Percentiles rank a stretch among this genome's conserved stretches.
Evolutionary conservation across 1,140 invertebrate genomes (phyloP).

Genomic region (Ridgeia piscesae): DNA sequence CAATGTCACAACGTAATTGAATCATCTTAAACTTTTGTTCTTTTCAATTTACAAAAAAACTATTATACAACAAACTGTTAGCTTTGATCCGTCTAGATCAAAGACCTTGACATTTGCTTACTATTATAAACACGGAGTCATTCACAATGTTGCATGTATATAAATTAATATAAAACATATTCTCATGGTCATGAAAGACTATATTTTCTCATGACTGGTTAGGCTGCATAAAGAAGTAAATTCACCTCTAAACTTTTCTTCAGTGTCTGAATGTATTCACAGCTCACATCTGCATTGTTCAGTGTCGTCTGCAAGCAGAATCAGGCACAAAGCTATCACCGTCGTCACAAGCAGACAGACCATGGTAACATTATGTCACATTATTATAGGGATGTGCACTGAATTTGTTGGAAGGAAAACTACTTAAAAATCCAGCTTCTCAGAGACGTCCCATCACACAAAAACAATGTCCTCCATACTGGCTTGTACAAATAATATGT

Average conservation of each 20-base stretch:
- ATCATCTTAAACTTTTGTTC: neutral
- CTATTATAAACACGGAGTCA: neutral
- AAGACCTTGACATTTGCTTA: neutral
- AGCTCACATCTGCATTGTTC: conserved; percentile 90
- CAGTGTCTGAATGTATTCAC: conserved; percentile 84
- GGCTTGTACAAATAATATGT: neutral
- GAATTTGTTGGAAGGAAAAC: neutral
- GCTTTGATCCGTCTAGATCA: neutral
- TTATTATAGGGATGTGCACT: neutral
- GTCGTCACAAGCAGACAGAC: neutral
- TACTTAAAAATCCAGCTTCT: neutral
- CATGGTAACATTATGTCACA: neutral
- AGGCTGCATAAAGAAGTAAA: neutral
- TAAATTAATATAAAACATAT: neutral
- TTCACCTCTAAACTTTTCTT: conserved; percentile 68
- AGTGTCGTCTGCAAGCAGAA: conserved; percentile 71
- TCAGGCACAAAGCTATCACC: neutral
- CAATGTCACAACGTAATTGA: neutral
- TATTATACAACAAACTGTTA: neutral
- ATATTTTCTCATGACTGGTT: neutral
- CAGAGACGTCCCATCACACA: too few relatives aligned
- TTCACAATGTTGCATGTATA: too few relatives aligned
- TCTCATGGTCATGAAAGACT: neutral
- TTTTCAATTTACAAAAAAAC: neutral
- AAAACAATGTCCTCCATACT: neutral